Conservation (phyloP, 2,113 vertebrate species). For the Piliocolobus tephrosceles region DNA sequence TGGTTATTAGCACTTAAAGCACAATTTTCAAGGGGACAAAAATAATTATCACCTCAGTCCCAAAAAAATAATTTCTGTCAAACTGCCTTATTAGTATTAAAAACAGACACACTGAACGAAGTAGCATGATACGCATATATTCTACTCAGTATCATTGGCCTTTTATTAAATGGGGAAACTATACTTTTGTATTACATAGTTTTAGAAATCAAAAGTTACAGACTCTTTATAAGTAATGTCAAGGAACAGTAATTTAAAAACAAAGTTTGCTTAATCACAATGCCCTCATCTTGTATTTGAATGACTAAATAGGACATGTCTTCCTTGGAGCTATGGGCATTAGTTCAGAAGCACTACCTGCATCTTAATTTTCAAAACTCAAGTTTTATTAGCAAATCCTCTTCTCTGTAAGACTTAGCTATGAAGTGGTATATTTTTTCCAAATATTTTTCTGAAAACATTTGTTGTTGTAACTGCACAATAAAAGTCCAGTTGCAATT, state of each 20-base stretch:
- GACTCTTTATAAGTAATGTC: conserved; percentile 45
- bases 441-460: conserved; percentile 81
- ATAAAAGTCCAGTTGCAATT: conserved; percentile 80
- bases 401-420: conserved; percentile 22
- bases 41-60: background rate
- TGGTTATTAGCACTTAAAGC: conserved; percentile 30
- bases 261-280: conserved; percentile 37
- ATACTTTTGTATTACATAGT: background rate
- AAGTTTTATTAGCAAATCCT: conserved; percentile 61
- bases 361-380: conserved; percentile 61
- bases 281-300: background rate
- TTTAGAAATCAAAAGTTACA: conserved; percentile 47
- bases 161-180: background rate
- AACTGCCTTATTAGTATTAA: conserved; percentile 43
- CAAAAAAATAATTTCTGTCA: conserved; percentile 43
- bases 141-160: background rate
- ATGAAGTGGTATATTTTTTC: conserved; percentile 81
- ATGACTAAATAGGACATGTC: background rate
- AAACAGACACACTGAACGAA: background rate
- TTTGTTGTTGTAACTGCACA: conserved; percentile 79
- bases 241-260: conserved; percentile 52
- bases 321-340: background rate
- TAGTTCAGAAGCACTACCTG: conserved; percentile 47
- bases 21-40: conserved; percentile 45
- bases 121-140: background rate